A percentile compares a stretch with the other conserved stretches of the same genome.
Conservation (phyloP, 2,797 vertebrate genomes). For the Gorsachius magnificus region DNA sequence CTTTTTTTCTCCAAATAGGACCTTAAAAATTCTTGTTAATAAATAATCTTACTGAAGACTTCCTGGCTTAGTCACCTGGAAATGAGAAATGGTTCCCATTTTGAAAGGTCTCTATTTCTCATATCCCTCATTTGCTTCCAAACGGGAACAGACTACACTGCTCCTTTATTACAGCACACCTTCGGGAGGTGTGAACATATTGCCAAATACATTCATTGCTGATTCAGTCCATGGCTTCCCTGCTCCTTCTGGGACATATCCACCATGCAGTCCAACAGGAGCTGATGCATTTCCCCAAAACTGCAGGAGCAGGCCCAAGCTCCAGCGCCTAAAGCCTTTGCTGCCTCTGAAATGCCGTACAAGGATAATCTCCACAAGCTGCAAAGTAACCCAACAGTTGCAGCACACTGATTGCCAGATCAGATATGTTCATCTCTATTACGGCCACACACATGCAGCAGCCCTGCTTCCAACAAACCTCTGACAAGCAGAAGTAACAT, state of each 20-base stretch:
- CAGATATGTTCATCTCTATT: not conserved
- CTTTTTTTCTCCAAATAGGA: not conserved
- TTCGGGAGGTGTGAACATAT: rapidly evolving
- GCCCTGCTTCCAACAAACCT: not conserved
- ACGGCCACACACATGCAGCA: not conserved
- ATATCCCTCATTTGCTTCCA: not conserved
- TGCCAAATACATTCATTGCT: not conserved
- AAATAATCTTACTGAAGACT: not conserved
- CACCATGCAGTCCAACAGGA: not conserved
- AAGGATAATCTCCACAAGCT: not conserved
- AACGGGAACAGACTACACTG: not conserved
- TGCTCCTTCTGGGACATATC: not conserved
- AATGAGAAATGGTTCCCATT: not conserved
- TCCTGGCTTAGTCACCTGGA: not conserved
- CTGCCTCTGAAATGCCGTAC: rapidly evolving
- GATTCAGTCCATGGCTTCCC: not conserved
- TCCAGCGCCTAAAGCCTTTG: not conserved
- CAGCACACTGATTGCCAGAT: rapidly evolving
- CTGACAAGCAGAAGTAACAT: not conserved
- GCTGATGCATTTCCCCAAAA: not conserved
- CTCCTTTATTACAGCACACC: too few species aligned
- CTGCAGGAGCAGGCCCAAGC: not conserved
- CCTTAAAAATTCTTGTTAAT: not conserved
- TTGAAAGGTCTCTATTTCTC: not conserved
- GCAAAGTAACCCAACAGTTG: not conserved